Conservation (phyloP, 2,113 vertebrate species). For the Microtus pennsylvanicus region DNA sequence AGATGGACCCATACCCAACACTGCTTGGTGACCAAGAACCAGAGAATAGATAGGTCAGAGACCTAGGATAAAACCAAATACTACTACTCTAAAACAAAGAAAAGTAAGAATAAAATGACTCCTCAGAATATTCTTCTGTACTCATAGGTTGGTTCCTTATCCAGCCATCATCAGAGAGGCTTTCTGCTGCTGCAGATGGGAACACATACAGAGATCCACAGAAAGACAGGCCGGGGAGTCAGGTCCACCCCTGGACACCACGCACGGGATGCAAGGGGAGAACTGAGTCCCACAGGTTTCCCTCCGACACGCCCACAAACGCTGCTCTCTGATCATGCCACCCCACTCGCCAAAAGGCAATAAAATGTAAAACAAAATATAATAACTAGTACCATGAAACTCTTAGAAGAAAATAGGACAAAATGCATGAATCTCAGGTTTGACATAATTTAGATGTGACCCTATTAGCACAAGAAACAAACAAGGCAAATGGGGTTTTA, state of each 20-base stretch:
- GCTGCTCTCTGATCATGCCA: not conserved
- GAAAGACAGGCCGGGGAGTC: not conserved
- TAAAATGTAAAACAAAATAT: not conserved
- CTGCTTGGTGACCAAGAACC: not conserved
- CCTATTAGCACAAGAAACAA: not conserved
- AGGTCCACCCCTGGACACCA: not conserved
- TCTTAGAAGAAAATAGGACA: not conserved
- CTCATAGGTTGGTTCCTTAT: not conserved
- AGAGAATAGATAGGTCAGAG: not conserved
- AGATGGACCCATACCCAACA: not conserved
- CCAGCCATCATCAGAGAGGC: not conserved
- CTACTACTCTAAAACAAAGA: too few species aligned
- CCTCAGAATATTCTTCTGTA: not conserved
- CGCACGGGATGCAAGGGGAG: not conserved
- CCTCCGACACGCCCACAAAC: not conserved
- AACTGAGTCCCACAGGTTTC: not conserved
- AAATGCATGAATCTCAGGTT: not conserved
- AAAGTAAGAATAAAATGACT: not conserved
- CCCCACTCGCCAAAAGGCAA: not conserved
- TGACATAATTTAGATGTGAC: not conserved
- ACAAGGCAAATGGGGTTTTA: not conserved
- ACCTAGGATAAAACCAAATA: not conserved
- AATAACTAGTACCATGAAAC: not conserved
- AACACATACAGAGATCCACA: not conserved
- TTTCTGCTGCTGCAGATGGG: not conserved